phyloP scores from a whole-genome alignment of 2,888 invertebrate species.

The Agrochola macilenta region DNA sequence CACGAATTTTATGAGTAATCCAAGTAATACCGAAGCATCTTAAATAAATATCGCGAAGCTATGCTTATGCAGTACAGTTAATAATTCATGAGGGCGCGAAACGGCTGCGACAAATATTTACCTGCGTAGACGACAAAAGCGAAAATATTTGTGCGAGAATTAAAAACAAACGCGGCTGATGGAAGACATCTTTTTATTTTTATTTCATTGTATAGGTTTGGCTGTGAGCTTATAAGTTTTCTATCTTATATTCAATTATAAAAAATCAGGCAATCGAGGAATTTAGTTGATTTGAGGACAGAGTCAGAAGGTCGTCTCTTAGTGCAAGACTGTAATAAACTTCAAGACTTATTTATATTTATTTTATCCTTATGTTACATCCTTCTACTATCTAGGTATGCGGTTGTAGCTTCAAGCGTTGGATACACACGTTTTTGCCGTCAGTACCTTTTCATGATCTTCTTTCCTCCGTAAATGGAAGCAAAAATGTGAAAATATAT shows the following conservation, averaged over 20 bases:
- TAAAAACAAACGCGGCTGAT: slow-evolving; percentile 44
- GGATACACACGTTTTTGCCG: slow-evolving; percentile 45
- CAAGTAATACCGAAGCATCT: slow-evolving; percentile 6
- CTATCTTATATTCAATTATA: not conserved
- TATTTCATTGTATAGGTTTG: not conserved
- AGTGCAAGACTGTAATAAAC: not conserved
- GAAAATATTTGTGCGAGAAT: slow-evolving; percentile 54
- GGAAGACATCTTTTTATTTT: slow-evolving; percentile 38
- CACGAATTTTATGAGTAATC: not conserved
- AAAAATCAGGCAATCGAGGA: not conserved
- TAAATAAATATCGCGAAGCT: slow-evolving; percentile 36
- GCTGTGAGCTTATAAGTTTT: not conserved
- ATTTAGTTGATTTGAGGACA: not conserved
- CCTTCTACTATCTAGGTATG: not conserved
- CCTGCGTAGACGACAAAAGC: slow-evolving; percentile 48
- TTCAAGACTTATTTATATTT: not conserved
- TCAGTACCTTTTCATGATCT: slow-evolving; percentile 48
- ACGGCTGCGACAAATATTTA: slow-evolving; percentile 52
- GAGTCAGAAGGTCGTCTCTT: not conserved
- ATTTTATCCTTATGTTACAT: not conserved
- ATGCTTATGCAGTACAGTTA: slow-evolving; percentile 48
- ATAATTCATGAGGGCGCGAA: slow-evolving; percentile 59
- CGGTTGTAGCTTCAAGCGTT: slow-evolving; percentile 7
- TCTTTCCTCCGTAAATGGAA: slow-evolving; percentile 46
- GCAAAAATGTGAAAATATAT: slow-evolving; percentile 52